Conservation (phyloP, 2,113 vertebrate genomes). For the Sarotherodon lohbergeri region DNA sequence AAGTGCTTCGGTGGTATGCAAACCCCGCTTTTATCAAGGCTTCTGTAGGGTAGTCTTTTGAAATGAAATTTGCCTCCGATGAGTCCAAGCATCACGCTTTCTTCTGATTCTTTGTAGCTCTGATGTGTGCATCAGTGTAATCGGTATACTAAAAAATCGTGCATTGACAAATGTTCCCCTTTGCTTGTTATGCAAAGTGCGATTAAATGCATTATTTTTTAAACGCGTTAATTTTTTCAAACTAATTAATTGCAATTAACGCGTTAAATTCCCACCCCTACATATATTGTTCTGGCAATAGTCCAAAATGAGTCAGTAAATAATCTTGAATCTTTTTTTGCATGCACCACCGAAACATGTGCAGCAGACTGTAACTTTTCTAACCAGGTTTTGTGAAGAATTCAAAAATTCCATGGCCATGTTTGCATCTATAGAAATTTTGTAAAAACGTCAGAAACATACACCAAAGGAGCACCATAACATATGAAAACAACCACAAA, state of each 20-base stretch:
- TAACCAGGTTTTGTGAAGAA: neutral
- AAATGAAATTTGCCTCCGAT: neutral
- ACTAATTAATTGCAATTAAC: neutral
- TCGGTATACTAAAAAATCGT: neutral
- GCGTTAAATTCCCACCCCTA: fast-evolving
- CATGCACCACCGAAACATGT: neutral
- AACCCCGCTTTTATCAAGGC: neutral
- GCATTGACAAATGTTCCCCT: neutral
- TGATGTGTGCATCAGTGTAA: neutral
- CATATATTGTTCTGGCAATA: neutral
- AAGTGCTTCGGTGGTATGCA: neutral
- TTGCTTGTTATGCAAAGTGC: neutral
- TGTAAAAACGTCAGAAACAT: neutral
- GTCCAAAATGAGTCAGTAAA: neutral
- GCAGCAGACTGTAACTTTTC: neutral
- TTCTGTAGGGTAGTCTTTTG: neutral
- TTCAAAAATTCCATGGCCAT: neutral
- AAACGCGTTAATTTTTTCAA: neutral
- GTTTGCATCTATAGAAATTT: neutral
- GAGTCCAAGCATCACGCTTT: fast-evolving
- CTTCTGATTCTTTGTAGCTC: neutral
- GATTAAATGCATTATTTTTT: neutral
- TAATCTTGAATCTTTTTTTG: neutral
- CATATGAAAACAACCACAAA: neutral
- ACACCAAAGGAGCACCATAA: neutral